These are phyloP conservation scores for Takifugu bimaculatus DNA, from an alignment of 2,113 vertebrate genomes.

Conservation along the genomic window DNA sequence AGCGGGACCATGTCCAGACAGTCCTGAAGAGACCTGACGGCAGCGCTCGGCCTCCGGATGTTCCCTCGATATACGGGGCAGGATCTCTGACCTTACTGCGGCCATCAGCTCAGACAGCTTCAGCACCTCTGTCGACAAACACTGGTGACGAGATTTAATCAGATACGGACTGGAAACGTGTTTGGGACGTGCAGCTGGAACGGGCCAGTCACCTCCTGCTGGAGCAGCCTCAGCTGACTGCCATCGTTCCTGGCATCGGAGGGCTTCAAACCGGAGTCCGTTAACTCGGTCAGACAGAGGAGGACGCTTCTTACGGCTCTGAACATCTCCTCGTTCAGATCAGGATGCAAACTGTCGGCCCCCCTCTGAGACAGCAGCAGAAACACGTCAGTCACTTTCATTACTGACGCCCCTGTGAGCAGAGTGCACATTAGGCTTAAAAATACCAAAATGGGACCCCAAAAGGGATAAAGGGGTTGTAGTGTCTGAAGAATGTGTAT, in stretches of 20 bases:
- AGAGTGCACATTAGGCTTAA: no score
- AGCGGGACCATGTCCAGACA: conserved; percentile 67
- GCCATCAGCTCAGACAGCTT: conserved; percentile 73
- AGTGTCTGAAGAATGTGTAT: no score
- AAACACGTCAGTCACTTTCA: background rate
- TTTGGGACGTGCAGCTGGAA: background rate
- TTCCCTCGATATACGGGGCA: conserved; percentile 32
- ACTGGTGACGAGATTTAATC: conserved; percentile 27
- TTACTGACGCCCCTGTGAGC: background rate
- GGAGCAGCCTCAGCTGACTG: conserved; percentile 61
- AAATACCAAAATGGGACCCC: background rate
- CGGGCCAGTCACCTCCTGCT: conserved; percentile 72
- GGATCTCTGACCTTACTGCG: conserved; percentile 65
- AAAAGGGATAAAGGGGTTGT: no score
- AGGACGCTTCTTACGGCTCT: conserved; percentile 68
- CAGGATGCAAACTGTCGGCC: conserved; percentile 46
- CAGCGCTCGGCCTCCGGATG: conserved; percentile 65
- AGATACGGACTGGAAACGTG: background rate
- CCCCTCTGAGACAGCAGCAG: conserved; percentile 58
- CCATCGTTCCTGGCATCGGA: conserved; percentile 58
- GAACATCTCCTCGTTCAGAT: conserved; percentile 71
- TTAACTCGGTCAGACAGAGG: conserved; percentile 70
- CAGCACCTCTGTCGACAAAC: conserved; percentile 50
- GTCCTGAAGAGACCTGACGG: conserved; percentile 68
- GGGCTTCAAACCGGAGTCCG: conserved; percentile 64